These are phyloP conservation scores for Conistra vaccinii DNA, from an alignment of 2,888 invertebrate species.

Conservation along the genomic window DNA sequence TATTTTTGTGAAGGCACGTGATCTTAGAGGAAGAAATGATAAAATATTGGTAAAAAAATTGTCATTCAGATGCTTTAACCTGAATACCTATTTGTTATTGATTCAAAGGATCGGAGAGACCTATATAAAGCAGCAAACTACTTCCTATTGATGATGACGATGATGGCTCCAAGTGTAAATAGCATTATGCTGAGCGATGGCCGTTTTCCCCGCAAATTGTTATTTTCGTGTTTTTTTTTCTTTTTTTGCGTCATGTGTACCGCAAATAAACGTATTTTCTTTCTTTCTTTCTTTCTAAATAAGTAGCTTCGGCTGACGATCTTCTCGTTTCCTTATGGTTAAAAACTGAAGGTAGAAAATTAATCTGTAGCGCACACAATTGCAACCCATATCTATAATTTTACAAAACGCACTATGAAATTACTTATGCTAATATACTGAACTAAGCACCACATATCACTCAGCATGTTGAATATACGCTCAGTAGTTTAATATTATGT, in stretches of 20 bases:
- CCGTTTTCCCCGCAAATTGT: no score
- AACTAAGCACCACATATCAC: constrained; percentile 5
- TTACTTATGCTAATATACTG: constrained; percentile 34
- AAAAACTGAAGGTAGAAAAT: no score
- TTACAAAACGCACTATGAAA: background rate
- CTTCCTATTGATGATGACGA: background rate
- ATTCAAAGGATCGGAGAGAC: background rate
- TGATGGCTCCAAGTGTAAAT: background rate
- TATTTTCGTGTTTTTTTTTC: no score
- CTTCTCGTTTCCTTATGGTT: background rate
- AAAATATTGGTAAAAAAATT: background rate
- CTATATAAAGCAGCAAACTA: no score
- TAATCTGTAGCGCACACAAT: no score
- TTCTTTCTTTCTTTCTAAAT: no score
- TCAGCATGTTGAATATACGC: constrained; percentile 4
- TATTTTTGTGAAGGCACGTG: constrained; percentile 34
- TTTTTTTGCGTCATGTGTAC: no score
- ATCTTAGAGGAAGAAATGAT: background rate
- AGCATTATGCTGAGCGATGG: no score
- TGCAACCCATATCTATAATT: no score
- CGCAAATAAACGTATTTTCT: no score
- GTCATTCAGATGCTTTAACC: no score
- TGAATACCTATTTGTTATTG: background rate
- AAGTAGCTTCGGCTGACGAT: background rate
- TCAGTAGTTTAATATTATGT: constrained; percentile 3